phyloP scores from a whole-genome alignment of 2,113 vertebrate genomes.

The Malurus elegans region DNA sequence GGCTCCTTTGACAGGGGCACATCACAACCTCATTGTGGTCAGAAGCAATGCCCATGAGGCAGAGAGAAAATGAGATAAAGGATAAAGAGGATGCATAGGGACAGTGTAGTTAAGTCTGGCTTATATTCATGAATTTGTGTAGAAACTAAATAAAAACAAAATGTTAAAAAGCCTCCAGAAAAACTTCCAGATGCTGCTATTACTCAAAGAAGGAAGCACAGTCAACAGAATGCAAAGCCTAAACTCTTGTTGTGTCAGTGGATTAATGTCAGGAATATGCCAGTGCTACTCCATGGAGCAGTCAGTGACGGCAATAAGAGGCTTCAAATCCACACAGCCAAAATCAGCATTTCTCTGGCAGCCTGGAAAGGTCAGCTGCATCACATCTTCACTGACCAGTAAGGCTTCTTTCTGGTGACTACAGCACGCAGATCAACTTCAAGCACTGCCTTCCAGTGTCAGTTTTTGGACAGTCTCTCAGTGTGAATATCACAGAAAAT shows the following conservation, averaged over 20 bases:
- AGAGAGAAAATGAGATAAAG: background rate
- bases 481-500: background rate
- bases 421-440: background rate
- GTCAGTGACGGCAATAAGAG: background rate
- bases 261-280: background rate
- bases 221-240: background rate
- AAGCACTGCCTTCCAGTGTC: background rate
- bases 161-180: background rate
- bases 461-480: background rate
- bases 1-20: background rate
- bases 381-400: background rate
- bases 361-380: background rate
- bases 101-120: background rate
- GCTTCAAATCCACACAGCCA: background rate
- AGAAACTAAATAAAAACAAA: background rate
- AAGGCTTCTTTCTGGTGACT: background rate
- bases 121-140: background rate
- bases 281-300: background rate
- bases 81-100: background rate
- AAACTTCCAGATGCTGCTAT: background rate
- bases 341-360: slow-evolving; percentile 1
- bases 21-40: background rate
- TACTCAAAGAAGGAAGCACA: background rate
- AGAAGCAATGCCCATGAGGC: background rate
- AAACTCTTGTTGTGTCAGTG: background rate